Conservation (phyloP, 2,888 invertebrate genomes). For the Ichneumon xanthorius region DNA sequence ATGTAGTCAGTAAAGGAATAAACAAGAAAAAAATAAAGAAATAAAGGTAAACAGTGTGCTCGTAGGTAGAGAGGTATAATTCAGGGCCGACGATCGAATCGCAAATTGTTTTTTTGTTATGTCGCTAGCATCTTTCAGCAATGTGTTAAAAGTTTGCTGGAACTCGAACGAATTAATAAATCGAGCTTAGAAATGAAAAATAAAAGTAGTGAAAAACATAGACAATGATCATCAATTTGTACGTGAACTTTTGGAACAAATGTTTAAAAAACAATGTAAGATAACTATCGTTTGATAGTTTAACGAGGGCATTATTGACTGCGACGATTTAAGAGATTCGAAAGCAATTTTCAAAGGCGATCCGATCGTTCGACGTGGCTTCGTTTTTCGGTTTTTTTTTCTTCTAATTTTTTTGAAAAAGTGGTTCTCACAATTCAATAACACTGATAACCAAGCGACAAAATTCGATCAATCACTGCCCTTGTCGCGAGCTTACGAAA, state of each 20-base stretch:
- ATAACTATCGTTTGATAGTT: constrained; percentile 36
- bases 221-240: constrained; percentile 55
- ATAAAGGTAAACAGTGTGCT: constrained; percentile 62
- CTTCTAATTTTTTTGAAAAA: constrained; percentile 5
- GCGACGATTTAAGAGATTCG: constrained; percentile 1
- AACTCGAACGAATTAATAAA: constrained; percentile 65
- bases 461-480: constrained; percentile 12
- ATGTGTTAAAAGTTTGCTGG: constrained; percentile 34
- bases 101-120: constrained; percentile 38
- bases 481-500: constrained; percentile 31
- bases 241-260: constrained; percentile 49
- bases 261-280: constrained; percentile 34
- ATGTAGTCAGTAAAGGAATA: constrained; percentile 30
- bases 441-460: not conserved
- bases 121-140: constrained; percentile 46
- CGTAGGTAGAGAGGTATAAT: constrained; percentile 65
- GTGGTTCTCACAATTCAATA: constrained; percentile 26
- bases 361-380: constrained; percentile 26
- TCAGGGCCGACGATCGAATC: constrained; percentile 66
- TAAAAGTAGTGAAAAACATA: constrained; percentile 39
- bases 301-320: constrained; percentile 20
- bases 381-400: constrained; percentile 21
- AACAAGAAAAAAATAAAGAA: constrained; percentile 12
- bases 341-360: constrained; percentile 51
- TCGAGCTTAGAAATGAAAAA: constrained; percentile 67